phyloP scores from a whole-genome alignment of 2,797 vertebrate species.

The Syngnathus acus region DNA sequence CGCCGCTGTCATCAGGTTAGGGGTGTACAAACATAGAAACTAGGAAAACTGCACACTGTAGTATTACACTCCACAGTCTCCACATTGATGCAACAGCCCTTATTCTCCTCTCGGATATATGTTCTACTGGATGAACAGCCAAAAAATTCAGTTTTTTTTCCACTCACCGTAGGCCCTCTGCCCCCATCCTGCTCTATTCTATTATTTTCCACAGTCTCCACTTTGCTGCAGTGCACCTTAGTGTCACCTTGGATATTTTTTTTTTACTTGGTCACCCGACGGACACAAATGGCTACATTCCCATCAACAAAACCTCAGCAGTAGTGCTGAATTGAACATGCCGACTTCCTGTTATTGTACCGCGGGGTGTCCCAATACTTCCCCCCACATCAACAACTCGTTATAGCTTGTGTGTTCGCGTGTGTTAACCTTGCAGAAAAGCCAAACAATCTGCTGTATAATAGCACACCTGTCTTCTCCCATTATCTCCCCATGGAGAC shows the following conservation, averaged over 20 bases:
- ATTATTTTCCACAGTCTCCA: background rate
- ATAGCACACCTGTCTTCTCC: constrained; percentile 62
- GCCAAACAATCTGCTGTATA: constrained; percentile 55
- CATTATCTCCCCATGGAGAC: constrained; percentile 27
- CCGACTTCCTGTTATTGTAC: too few species aligned
- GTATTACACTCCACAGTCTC: background rate
- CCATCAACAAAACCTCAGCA: background rate
- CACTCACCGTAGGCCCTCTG: constrained; percentile 9
- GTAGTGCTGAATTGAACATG: background rate
- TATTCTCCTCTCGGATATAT: background rate
- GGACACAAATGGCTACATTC: background rate
- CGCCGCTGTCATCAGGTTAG: background rate
- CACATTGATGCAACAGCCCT: background rate
- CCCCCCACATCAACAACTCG: constrained; percentile 15
- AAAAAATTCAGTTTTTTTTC: constrained; percentile 21
- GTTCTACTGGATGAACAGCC: background rate
- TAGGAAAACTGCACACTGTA: background rate
- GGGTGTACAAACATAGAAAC: background rate
- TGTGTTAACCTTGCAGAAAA: constrained; percentile 53
- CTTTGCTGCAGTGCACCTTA: background rate
- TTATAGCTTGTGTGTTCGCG: constrained; percentile 19
- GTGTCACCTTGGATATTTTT: background rate
- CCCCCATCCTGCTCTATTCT: background rate
- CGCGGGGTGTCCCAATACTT: background rate
- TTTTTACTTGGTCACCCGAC: background rate